Evolutionary conservation across 2,797 vertebrate genomes (phyloP).

Genomic region (Pangasius larnaudii): DNA sequence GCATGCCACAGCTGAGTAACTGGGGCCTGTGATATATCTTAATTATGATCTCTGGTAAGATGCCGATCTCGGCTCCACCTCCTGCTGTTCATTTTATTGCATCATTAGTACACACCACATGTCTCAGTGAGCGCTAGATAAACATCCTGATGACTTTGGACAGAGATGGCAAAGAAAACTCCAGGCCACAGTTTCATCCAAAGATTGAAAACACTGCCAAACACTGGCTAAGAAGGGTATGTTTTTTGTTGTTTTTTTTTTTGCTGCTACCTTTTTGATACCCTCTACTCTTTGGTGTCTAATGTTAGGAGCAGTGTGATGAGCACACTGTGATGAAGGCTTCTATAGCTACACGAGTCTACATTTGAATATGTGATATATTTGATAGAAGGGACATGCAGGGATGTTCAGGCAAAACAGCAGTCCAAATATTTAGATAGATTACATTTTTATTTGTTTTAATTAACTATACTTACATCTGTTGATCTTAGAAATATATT

Average conservation of each 20-base stretch:
- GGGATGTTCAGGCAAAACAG: neutral
- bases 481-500: neutral
- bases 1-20: slow-evolving; percentile 33
- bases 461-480: neutral
- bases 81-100: slow-evolving; percentile 59
- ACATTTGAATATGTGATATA: neutral
- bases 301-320: too few species aligned
- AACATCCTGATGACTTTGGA: slow-evolving; percentile 55
- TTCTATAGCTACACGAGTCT: neutral
- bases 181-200: slow-evolving; percentile 17
- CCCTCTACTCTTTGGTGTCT: neutral
- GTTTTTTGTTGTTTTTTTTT: neutral
- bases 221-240: neutral
- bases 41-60: slow-evolving; percentile 52
- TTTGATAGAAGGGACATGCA: neutral
- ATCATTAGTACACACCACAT: slow-evolving; percentile 61
- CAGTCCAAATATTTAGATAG: neutral
- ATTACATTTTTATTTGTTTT: neutral
- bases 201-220: slow-evolving; percentile 8
- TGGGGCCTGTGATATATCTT: slow-evolving; percentile 46
- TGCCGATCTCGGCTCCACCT: slow-evolving; percentile 37
- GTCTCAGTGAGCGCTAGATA: slow-evolving; percentile 43
- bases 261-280: slow-evolving; percentile 11
- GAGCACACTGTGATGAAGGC: neutral
- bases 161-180: slow-evolving; percentile 19